A percentile compares a stretch with the other conserved stretches of the same genome.
These are phyloP conservation scores for Chrysolina haemoptera DNA, from an alignment of 2,888 invertebrate species.

Conservation along the genomic window DNA sequence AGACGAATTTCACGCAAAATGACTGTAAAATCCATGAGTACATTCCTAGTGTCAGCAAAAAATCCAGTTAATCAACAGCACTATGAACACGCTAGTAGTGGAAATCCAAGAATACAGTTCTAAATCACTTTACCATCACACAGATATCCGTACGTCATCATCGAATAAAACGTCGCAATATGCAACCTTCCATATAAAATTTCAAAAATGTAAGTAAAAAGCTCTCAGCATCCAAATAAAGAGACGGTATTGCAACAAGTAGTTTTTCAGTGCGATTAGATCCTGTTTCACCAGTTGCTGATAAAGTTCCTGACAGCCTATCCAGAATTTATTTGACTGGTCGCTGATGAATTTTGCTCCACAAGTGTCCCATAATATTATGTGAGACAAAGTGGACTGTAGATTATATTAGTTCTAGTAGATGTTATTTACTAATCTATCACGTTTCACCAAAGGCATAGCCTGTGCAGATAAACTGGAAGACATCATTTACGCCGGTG, in stretches of 20 bases:
- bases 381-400: no score
- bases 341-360: no score
- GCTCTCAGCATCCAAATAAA: constrained; percentile 31
- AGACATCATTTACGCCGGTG: no score
- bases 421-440: no score
- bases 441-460: no score
- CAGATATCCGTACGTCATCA: constrained; percentile 8
- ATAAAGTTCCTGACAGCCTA: no score
- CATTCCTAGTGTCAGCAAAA: constrained; percentile 19
- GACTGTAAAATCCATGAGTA: background rate
- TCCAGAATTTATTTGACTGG: no score
- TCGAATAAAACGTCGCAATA: constrained; percentile 14
- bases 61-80: constrained; percentile 6
- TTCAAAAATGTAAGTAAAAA: constrained; percentile 16
- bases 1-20: no score
- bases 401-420: no score
- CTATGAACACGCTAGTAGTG: constrained; percentile 21
- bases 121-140: background rate
- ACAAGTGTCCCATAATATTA: no score
- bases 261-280: background rate
- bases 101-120: constrained; percentile 20
- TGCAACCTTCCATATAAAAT: constrained; percentile 26
- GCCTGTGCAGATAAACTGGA: no score
- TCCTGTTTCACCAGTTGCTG: background rate
- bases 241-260: background rate